phyloP scores from a whole-genome alignment of 2,888 invertebrate genomes.

The Orgyia antiqua region DNA sequence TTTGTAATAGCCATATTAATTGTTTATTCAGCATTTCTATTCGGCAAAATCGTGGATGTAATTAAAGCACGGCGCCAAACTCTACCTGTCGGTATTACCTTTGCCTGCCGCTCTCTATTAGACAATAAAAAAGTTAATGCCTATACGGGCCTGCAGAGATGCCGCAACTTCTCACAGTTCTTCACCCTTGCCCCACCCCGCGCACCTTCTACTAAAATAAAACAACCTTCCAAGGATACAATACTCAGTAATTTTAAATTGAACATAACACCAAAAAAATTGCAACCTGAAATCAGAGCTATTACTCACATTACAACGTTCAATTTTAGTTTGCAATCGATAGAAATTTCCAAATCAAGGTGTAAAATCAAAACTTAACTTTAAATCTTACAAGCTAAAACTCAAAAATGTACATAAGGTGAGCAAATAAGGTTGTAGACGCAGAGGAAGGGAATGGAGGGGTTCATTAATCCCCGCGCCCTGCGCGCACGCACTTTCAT shows the following conservation, averaged over 20 bases:
- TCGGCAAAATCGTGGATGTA: constrained; percentile 57
- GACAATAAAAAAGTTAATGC: constrained; percentile 74
- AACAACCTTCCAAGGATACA: constrained; percentile 77
- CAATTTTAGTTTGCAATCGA: constrained; percentile 21
- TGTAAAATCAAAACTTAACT: constrained; percentile 25
- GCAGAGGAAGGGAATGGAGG: constrained; percentile 52
- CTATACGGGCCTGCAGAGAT: constrained; percentile 54
- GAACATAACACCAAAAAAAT: constrained; percentile 32
- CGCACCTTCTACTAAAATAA: constrained; percentile 52
- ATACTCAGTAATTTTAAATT: constrained; percentile 69
- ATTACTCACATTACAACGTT: constrained; percentile 20
- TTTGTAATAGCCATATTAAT: constrained; percentile 29
- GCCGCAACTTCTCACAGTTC: constrained; percentile 71
- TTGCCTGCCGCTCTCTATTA: constrained; percentile 68
- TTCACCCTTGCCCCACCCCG: constrained; percentile 34
- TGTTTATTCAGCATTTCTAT: constrained; percentile 50
- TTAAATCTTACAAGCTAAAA: constrained; percentile 28
- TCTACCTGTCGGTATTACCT: constrained; percentile 68
- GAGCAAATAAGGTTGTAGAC: constrained; percentile 42
- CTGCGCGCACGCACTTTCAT: constrained; percentile 78
- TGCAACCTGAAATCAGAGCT: constrained; percentile 39
- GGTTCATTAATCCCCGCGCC: constrained; percentile 78
- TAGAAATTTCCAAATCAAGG: constrained; percentile 3
- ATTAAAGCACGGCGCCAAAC: constrained; percentile 71
- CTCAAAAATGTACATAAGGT: constrained; percentile 24